Evolutionary conservation across 2,797 vertebrate genomes (phyloP), one percentile per base, ranked within the genome.

Genomic region (Ambastaia sidthimunki): DNA sequence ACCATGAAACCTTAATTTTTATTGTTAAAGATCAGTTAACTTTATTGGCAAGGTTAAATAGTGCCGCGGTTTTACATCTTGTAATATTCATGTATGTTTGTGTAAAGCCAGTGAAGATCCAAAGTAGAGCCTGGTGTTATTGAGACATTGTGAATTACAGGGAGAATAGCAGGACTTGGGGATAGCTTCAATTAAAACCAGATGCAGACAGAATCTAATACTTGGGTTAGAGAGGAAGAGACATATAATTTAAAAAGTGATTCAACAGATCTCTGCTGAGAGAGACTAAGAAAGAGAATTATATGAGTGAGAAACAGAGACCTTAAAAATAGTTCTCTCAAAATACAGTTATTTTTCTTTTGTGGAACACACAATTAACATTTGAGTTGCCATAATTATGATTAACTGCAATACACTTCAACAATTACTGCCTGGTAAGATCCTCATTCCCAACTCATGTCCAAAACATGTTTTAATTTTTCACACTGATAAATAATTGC

Each of bases 181-280:
- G 87, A 85, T 83, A 82, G 81, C 86, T 89, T 84, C 84, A 89
- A 92, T 91, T 90, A 62, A 89, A 92, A 89, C 86, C 91, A 93
- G 86, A 90, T 93, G 92, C 84, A 82, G 87, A 76, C 52, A 67
- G 90, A 74, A 89, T 81, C 71, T 70, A 81, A 92, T 88, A 85
- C 85, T 86, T 47, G 3, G 21, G 48, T 18, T 37, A 3, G 18
- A 18, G 50, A 23, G 21, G 59, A 21, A 52, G 16, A 79, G 13
- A 52, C 3, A 31, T 7, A 19, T 3, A 3, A 7, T 41, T 67
- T 13, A 59, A 57, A 19, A 47, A 47, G 7, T 68, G 34, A 57
- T 16, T 7, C 16, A 65, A n/a, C 31, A 37, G 31, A 65, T 34
- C 25, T 21, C 63, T 75, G 48, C 52, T 62, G 68, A 67, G 18